phyloP scores from a whole-genome alignment of 2,113 vertebrate species.

The Rhabdornis inornatus region DNA sequence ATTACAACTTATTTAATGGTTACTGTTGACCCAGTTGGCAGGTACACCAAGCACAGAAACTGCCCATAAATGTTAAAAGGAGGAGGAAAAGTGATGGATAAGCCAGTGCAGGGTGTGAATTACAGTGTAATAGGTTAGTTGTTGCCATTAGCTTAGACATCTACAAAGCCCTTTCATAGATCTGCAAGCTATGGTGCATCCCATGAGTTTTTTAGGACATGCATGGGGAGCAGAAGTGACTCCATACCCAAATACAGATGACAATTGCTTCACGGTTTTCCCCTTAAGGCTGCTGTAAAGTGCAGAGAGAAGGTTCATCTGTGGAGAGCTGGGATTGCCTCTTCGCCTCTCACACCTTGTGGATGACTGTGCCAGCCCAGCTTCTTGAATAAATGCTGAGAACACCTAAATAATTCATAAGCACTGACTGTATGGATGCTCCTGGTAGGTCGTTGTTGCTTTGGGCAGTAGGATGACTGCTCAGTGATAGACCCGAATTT shows the following conservation, averaged over 20 bases:
- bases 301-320: neutral
- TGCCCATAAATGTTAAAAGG: neutral
- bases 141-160: neutral
- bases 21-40: neutral
- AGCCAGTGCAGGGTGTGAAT: neutral
- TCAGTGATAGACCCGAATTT: neutral
- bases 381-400: neutral
- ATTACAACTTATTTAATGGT: neutral
- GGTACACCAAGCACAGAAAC: neutral
- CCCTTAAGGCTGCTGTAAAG: neutral
- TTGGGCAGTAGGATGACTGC: neutral
- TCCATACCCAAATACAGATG: neutral
- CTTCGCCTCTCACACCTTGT: neutral
- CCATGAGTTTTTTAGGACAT: neutral
- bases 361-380: neutral
- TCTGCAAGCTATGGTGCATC: neutral
- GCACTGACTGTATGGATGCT: rapidly evolving
- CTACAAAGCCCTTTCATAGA: neutral
- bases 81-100: neutral
- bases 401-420: rapidly evolving
- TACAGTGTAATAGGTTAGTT: neutral
- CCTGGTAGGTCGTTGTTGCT: neutral
- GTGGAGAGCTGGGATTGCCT: neutral
- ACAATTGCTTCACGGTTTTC: neutral
- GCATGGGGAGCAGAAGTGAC: neutral